These are phyloP conservation scores for Anolis carolinensis DNA, from an alignment of 2,113 vertebrate species.

Conservation along the genomic window DNA sequence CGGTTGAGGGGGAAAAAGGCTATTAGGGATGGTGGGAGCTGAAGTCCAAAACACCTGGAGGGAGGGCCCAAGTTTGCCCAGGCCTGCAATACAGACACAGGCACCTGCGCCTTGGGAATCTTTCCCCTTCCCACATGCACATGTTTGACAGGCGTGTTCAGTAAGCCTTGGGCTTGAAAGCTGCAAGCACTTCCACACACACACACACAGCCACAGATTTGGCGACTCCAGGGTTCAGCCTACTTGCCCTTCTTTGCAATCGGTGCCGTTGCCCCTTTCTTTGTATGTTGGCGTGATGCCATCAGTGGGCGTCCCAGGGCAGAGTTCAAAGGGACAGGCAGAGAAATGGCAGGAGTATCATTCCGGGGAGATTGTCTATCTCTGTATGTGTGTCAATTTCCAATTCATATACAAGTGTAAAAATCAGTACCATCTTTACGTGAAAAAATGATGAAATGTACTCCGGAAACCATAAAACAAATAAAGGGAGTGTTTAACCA, in stretches of 20 bases:
- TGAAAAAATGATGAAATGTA: background rate
- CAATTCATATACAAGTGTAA: conserved; percentile 35
- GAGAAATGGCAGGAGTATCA: background rate
- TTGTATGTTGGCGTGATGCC: background rate
- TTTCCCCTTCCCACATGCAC: background rate
- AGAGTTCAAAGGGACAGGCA: background rate
- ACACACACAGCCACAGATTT: background rate
- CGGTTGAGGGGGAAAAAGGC: no score
- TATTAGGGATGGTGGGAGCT: no score
- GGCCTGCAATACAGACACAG: no score
- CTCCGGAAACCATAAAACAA: background rate
- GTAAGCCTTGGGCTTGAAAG: conserved; percentile 52
- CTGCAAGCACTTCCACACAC: background rate
- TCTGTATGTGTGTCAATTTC: background rate
- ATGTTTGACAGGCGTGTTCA: conserved; percentile 25
- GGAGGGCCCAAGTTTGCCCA: no score
- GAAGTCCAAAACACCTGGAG: no score
- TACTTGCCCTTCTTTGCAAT: conserved; percentile 19
- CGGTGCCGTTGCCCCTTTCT: conserved; percentile 4
- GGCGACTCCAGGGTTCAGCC: conserved; percentile 31
- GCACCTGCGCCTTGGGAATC: background rate
- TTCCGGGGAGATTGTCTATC: background rate
- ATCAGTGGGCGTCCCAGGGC: background rate
- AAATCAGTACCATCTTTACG: conserved; percentile 17
- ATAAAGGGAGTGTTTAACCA: conserved; percentile 18